Percentiles rank a stretch among this genome's conserved stretches.
Conservation (phyloP, 2,888 invertebrate species). For the Watsonalla cultraria region DNA sequence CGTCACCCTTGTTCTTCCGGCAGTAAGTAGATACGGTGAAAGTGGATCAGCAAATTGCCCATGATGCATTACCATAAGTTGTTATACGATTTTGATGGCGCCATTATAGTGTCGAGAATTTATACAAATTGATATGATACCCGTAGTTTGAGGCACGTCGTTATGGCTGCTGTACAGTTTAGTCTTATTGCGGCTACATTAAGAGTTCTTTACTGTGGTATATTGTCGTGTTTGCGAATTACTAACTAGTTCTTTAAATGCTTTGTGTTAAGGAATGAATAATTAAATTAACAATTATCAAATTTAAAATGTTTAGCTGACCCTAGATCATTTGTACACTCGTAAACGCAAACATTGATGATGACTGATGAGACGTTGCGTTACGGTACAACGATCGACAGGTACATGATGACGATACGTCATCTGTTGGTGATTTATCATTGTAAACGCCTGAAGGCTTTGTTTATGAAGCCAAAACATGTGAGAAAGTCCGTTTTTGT, state of each 20-base stretch:
- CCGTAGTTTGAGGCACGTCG: background rate
- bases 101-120: constrained; percentile 6
- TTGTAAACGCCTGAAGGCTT: constrained; percentile 11
- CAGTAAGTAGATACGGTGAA: constrained; percentile 42
- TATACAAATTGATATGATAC: background rate
- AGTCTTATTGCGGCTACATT: background rate
- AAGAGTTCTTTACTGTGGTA: background rate
- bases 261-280: no score
- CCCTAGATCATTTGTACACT: constrained; percentile 18
- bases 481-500: background rate
- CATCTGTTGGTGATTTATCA: constrained; percentile 29
- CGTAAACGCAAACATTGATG: constrained; percentile 16
- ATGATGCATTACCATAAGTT: constrained; percentile 22
- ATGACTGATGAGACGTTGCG: constrained; percentile 31
- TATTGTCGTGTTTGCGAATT: no score
- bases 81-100: constrained; percentile 31
- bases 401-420: constrained; percentile 21
- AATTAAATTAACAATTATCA: background rate
- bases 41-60: constrained; percentile 37
- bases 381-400: constrained; percentile 25
- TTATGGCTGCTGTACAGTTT: background rate
- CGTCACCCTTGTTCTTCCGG: constrained; percentile 5
- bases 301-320: constrained; percentile 20
- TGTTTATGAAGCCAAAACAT: constrained; percentile 3
- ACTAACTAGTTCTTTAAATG: no score